These are phyloP conservation scores for Rhinichthys klamathensis DNA, from an alignment of 2,113 vertebrate genomes.

Conservation along the genomic window DNA sequence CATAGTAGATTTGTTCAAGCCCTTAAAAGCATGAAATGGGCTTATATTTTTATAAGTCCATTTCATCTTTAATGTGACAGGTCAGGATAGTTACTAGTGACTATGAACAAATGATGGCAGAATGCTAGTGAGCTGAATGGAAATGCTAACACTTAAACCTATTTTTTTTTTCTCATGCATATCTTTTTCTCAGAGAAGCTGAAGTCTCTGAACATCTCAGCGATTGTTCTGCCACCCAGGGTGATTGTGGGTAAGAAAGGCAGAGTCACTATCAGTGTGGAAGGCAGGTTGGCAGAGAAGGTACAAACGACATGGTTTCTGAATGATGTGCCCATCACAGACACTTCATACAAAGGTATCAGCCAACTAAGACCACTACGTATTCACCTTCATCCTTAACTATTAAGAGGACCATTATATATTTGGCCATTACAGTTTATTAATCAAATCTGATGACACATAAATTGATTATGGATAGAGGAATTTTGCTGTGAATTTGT, in stretches of 20 bases:
- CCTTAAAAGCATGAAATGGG: neutral
- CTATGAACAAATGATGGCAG: neutral
- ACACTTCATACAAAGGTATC: constrained; percentile 71
- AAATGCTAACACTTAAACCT: neutral
- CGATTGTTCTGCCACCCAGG: constrained; percentile 75
- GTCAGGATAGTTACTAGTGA: neutral
- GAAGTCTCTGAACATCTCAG: constrained; percentile 76
- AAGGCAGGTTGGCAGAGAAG: constrained; percentile 73
- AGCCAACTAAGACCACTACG: neutral
- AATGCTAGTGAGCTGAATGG: neutral
- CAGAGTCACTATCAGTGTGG: constrained; percentile 74
- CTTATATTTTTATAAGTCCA: no score
- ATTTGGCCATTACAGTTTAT: neutral
- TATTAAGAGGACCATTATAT: neutral
- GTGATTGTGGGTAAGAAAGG: constrained; percentile 75
- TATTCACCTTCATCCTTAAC: neutral
- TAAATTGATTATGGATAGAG: neutral
- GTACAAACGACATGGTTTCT: constrained; percentile 78
- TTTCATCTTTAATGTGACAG: neutral
- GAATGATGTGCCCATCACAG: constrained; percentile 71
- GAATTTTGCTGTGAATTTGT: neutral
- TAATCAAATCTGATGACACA: neutral
- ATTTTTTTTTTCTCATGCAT: constrained; percentile 37
- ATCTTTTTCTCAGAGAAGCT: constrained; percentile 69
- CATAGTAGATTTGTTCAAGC: no score